Percentiles rank a stretch among this genome's conserved stretches.
phyloP scores from a whole-genome alignment of 2,113 vertebrate species.

The Dicrurus megarhynchus region DNA sequence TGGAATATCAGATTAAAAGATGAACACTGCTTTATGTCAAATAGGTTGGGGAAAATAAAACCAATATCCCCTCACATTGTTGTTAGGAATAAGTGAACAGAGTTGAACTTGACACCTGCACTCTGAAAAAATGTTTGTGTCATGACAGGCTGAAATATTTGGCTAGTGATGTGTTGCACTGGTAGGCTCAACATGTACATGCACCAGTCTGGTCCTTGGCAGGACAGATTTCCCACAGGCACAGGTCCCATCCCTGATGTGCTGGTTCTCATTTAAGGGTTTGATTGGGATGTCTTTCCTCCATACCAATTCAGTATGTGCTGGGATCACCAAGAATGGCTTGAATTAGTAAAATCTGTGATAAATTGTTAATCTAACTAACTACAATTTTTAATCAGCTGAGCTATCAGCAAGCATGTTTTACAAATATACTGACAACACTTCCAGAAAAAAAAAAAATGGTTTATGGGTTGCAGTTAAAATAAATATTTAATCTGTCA shows the following conservation, averaged over 20 bases:
- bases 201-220: background rate
- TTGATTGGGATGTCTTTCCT: background rate
- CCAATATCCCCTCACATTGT: background rate
- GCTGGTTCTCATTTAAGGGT: background rate
- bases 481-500: conserved; percentile 28
- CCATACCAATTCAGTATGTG: background rate
- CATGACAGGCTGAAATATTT: background rate
- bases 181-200: background rate
- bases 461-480: background rate
- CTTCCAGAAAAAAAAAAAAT: background rate
- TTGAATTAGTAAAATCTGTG: background rate
- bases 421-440: background rate
- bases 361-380: background rate
- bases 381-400: background rate
- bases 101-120: background rate
- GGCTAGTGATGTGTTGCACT: background rate
- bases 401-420: background rate
- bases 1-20: background rate
- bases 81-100: background rate
- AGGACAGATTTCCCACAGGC: background rate
- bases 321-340: background rate
- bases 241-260: background rate
- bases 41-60: background rate
- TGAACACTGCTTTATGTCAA: background rate
- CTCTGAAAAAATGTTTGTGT: background rate